Base-by-base conservation (phyloP, 2,113 vertebrate genomes). In the Ophthalmolycus amberensis region DNA sequence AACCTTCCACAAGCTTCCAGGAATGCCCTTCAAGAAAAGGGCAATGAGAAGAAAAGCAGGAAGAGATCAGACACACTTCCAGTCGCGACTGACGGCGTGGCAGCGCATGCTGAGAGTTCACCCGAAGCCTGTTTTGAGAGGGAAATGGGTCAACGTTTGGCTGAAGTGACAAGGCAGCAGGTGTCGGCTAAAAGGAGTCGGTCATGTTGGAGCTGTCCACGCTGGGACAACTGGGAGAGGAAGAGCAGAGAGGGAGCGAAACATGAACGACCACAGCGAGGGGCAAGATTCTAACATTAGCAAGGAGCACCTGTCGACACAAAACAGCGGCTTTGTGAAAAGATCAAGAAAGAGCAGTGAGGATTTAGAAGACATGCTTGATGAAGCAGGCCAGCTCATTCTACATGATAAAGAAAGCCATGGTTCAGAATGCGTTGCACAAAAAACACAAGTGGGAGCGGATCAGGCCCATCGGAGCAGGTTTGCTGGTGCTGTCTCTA, bases 151-250 rank as follows among this genome's bases (percentile, higher is more conserved):
- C 87, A 75, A 79, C 80, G 29, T 88, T 84, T 60, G 64, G 72
- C 62, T 90, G 85, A 93, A 90, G 88, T 89, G 92, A 91, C 90
- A 91, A 91, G 91, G 85, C 85, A 71, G 88, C 92, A 91, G 92
- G 91, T 93, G 90, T 80, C 89, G 11, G 89, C 91, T 91, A 91
- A 92, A 91, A 91, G 91, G 66, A 84, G 91, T 7, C 70, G 32
- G 75, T 80, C 73, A 40, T 69, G 83, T 66, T n/a, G 79, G 75
- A 87, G 86, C 85, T 71, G 77, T 34, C 44, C 56, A 78, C 72
- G 16, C 75, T 22, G 74, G 78, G 84, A 80, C 89, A 89, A 89
- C 79, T 85, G 90, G 71, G 20, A 73, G 58, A 69, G 85, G 63
- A 77, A 63, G 44, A 50, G 80, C 62, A 46, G 82, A 88, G 79